Evolutionary conservation across 2,797 vertebrate genomes (phyloP).

Genomic region (Miichthys miiuy): DNA sequence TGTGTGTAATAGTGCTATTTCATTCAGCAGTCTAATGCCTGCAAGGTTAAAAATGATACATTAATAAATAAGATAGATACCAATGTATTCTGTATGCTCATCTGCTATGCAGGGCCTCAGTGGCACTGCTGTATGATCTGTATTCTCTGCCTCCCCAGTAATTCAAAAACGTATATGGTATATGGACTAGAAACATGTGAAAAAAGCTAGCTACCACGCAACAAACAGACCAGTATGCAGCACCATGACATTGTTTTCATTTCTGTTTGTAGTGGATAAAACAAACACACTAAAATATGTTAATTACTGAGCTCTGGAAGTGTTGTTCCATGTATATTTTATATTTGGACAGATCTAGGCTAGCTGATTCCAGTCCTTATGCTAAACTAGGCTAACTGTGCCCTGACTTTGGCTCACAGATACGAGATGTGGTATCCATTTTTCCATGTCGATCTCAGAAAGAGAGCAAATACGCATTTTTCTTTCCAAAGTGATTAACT

Average conservation of each 20-base stretch:
- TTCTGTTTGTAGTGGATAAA: neutral
- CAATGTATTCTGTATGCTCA: neutral
- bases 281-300: neutral
- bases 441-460: no score
- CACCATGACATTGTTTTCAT: neutral
- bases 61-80: slow-evolving; percentile 12
- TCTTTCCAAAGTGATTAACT: no score
- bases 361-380: neutral
- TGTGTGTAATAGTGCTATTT: slow-evolving; percentile 11
- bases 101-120: neutral
- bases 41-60: slow-evolving; percentile 7
- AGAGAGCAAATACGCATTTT: no score
- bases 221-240: neutral
- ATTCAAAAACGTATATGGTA: no score
- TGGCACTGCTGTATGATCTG: neutral
- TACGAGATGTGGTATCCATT: no score
- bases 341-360: neutral
- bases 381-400: neutral
- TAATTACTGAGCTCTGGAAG: no score
- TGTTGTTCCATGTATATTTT: neutral
- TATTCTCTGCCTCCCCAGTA: neutral
- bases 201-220: no score
- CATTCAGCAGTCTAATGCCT: slow-evolving; percentile 5
- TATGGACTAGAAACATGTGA: neutral
- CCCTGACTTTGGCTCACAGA: neutral